Percentiles rank a stretch among this genome's conserved stretches.
Evolutionary conservation across 2,888 invertebrate genomes (phyloP).

Genomic region (Rotaria magnacalcarata): DNA sequence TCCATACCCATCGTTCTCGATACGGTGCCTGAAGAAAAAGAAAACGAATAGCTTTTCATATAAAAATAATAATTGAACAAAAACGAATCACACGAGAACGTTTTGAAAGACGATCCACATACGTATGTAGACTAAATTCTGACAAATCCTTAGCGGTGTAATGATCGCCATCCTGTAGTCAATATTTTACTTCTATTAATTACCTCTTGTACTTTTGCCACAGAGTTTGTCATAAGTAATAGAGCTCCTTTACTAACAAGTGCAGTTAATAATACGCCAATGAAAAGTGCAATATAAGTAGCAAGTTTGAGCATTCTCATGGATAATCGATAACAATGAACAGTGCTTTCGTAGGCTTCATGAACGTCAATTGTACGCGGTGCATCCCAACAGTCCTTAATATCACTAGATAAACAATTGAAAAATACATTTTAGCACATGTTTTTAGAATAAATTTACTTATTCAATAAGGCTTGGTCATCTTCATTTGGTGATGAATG

Average conservation of each 20-base stretch:
- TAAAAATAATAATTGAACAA: no score
- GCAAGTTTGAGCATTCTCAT: conserved; percentile 55
- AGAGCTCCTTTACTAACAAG: conserved; percentile 49
- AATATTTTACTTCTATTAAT: conserved; percentile 49
- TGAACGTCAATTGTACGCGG: conserved; percentile 40
- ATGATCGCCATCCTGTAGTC: no score
- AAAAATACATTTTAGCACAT: no score
- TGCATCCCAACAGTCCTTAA: conserved; percentile 38
- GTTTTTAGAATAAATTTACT: background rate
- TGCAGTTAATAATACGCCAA: conserved; percentile 48
- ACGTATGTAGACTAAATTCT: no score
- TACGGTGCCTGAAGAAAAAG: conserved; percentile 63
- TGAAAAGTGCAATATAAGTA: conserved; percentile 53
- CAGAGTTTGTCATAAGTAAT: conserved; percentile 55
- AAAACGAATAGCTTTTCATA: background rate
- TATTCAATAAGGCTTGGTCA: background rate
- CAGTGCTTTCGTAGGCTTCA: conserved; percentile 44
- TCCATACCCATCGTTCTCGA: conserved; percentile 75
- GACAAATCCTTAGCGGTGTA: no score
- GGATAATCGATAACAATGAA: conserved; percentile 48
- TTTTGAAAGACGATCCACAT: no score
- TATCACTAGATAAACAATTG: background rate
- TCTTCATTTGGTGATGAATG: background rate
- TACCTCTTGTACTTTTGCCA: conserved; percentile 57
- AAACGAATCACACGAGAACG: no score